Conservation (phyloP, 2,888 invertebrate species). For the Hololepta plana region DNA sequence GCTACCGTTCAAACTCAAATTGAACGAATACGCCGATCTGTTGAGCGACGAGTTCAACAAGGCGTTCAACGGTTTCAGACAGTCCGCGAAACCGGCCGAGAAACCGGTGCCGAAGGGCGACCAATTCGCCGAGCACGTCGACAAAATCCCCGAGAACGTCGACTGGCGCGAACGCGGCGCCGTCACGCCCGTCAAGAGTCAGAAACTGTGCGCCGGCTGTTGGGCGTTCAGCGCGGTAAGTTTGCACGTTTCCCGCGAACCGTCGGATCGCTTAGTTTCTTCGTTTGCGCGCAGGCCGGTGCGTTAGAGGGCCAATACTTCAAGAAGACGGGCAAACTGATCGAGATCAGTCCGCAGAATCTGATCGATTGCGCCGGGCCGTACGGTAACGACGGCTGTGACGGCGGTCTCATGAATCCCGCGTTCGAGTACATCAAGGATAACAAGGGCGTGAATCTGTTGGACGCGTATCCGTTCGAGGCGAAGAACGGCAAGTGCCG, state of each 20-base stretch:
- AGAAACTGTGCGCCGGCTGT: conserved; percentile 23
- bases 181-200: conserved; percentile 21
- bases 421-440: conserved; percentile 30
- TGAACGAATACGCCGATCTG: conserved; percentile 23
- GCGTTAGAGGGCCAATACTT: conserved; percentile 35
- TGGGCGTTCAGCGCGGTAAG: conserved; percentile 27
- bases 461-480: conserved; percentile 33
- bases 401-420: conserved; percentile 33
- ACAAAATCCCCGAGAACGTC: conserved; percentile 17
- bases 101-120: conserved; percentile 1
- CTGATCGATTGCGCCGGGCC: conserved; percentile 33
- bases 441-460: conserved; percentile 38
- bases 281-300: conserved; percentile 29
- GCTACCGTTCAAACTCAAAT: conserved; percentile 18
- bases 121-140: background rate
- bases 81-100: conserved; percentile 4
- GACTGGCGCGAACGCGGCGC: conserved; percentile 25
- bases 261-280: conserved; percentile 10
- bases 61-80: conserved; percentile 23
- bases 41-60: conserved; percentile 22
- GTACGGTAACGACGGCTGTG: conserved; percentile 33
- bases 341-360: conserved; percentile 36
- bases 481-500: conserved; percentile 13
- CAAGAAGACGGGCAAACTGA: conserved; percentile 28
- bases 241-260: too few relatives aligned